phyloP scores from a whole-genome alignment of 2,113 vertebrate genomes.

The Nothoprocta pentlandii region DNA sequence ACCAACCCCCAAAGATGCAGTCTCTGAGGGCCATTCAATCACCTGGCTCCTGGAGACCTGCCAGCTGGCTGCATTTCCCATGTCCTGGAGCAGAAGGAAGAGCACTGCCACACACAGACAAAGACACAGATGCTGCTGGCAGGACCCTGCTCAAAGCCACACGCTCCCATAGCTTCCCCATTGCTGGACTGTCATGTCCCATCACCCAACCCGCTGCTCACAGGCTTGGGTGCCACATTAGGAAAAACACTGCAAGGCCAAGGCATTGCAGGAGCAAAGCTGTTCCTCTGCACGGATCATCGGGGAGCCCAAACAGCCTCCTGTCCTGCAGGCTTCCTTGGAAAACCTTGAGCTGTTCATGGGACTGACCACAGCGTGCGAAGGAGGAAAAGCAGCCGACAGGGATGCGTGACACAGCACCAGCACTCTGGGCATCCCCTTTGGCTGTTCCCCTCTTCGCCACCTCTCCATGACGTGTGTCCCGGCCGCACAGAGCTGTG shows the following conservation, averaged over 20 bases:
- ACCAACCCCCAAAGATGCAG: background rate
- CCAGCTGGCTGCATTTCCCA: fast-evolving
- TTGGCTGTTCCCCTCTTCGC: background rate
- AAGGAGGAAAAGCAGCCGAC: background rate
- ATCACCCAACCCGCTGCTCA: background rate
- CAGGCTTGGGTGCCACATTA: background rate
- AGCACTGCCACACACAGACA: background rate
- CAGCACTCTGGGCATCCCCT: background rate
- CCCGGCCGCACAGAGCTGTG: background rate
- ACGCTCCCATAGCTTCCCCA: fast-evolving
- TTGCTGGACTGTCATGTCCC: fast-evolving
- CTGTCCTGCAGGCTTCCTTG: background rate
- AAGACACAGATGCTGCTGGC: background rate
- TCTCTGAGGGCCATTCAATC: background rate
- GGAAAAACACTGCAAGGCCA: background rate
- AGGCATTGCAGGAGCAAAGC: background rate
- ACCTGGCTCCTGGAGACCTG: background rate
- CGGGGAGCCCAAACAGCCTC: background rate
- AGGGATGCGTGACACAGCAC: background rate
- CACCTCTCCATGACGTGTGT: background rate
- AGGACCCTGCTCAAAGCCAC: background rate
- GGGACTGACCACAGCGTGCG: background rate
- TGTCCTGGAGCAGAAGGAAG: background rate
- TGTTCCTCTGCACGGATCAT: background rate
- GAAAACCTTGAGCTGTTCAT: background rate